Evolutionary conservation across 2,888 invertebrate species (phyloP).

Genomic region (Eupithecia tripunctaria): DNA sequence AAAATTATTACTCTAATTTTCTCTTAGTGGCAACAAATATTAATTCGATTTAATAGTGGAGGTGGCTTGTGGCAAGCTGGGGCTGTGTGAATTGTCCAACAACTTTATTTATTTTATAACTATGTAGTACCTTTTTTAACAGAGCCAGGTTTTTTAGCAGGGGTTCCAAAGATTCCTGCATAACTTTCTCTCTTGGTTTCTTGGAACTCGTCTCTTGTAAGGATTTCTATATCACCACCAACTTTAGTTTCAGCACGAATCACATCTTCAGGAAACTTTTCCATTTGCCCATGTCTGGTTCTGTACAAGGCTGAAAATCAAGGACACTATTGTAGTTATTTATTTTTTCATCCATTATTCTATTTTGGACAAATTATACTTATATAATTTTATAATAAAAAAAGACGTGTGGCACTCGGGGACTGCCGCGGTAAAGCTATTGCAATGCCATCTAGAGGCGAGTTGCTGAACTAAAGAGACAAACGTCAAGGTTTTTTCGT

Average conservation of each 20-base stretch:
- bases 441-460: too few species aligned
- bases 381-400: too few species aligned
- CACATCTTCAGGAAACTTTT: slow-evolving; percentile 92
- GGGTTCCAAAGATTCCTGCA: slow-evolving; percentile 75
- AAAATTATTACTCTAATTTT: too few species aligned
- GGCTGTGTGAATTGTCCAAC: background rate
- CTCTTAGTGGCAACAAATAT: too few species aligned
- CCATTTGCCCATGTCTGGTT: slow-evolving; percentile 88
- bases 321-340: background rate
- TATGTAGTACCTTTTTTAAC: slow-evolving; percentile 68
- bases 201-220: slow-evolving; percentile 84
- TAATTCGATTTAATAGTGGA: too few species aligned
- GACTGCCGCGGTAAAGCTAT: too few species aligned
- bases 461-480: too few species aligned
- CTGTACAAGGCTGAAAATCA: slow-evolving; percentile 83
- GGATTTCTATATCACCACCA: slow-evolving; percentile 88
- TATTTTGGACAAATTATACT: too few species aligned
- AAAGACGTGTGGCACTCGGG: too few species aligned
- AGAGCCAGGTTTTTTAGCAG: slow-evolving; percentile 62
- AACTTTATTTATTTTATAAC: background rate
- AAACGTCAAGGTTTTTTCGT: too few species aligned
- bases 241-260: slow-evolving; percentile 89
- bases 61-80: background rate
- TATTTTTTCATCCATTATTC: too few species aligned
- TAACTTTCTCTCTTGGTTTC: slow-evolving; percentile 77